phyloP scores from a whole-genome alignment of 2,888 invertebrate species.

The Rhopalosiphum nymphaeae region DNA sequence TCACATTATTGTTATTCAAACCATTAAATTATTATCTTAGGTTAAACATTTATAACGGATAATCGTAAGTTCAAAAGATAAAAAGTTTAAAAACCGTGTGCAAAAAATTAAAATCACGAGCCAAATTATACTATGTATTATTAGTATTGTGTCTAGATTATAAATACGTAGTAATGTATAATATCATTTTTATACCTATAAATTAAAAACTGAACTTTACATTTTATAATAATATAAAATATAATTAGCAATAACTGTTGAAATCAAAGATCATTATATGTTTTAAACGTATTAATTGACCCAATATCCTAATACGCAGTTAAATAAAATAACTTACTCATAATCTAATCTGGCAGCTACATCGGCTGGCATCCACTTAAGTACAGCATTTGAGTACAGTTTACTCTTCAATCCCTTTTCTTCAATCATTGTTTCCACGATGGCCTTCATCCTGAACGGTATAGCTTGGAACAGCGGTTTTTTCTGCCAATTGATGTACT shows the following conservation, averaged over 20 bases:
- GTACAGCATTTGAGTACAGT: conserved; percentile 42
- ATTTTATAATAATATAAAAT: neutral
- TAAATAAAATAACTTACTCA: conserved; percentile 16
- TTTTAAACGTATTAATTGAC: neutral
- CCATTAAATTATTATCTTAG: neutral
- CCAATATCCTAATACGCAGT: too few relatives aligned
- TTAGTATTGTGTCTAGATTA: neutral
- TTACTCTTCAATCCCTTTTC: conserved; percentile 51
- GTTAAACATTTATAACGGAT: neutral
- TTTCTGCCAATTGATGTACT: conserved; percentile 43
- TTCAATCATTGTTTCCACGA: conserved; percentile 38
- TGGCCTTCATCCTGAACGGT: conserved; percentile 25
- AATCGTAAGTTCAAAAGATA: neutral
- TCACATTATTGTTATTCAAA: neutral
- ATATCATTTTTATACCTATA: neutral
- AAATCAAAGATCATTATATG: neutral
- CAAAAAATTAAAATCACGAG: conserved; percentile 27
- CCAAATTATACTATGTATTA: conserved; percentile 18
- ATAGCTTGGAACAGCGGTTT: conserved; percentile 56
- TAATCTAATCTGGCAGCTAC: conserved; percentile 54
- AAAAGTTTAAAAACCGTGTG: neutral
- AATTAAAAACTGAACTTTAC: neutral
- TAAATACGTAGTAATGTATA: neutral
- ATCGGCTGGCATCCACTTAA: conserved; percentile 57
- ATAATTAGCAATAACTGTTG: neutral